These are phyloP conservation scores for Trichopria drosophilae DNA, from an alignment of 2,888 invertebrate species.

Conservation along the genomic window DNA sequence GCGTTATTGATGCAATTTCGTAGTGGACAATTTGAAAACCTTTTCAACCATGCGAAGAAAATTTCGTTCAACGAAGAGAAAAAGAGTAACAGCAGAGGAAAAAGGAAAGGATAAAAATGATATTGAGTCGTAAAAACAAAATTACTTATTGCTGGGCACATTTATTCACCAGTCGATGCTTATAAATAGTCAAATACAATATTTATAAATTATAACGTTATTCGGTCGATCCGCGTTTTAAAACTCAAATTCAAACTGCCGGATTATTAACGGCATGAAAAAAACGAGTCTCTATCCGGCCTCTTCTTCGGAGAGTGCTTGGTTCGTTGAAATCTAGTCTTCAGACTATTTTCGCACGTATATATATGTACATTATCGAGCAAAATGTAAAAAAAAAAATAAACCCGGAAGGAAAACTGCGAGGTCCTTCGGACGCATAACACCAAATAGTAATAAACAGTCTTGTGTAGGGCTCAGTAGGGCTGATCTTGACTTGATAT, in stretches of 20 bases:
- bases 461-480: constrained; percentile 50
- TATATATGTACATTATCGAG: constrained; percentile 34
- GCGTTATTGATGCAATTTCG: too few relatives aligned
- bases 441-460: constrained; percentile 52
- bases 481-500: constrained; percentile 33
- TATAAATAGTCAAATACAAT: constrained; percentile 48
- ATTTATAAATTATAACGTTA: constrained; percentile 36
- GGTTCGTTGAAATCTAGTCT: constrained; percentile 8
- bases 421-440: constrained; percentile 41
- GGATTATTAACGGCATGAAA: constrained; percentile 16
- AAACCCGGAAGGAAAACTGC: constrained; percentile 34
- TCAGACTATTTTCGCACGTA: constrained; percentile 23
- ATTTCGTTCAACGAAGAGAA: too few relatives aligned
- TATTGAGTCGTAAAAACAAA: too few relatives aligned
- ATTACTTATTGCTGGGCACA: constrained; percentile 47
- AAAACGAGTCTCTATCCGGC: too few relatives aligned
- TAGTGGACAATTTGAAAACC: too few relatives aligned
- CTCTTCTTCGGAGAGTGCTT: constrained; percentile 21
- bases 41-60: too few relatives aligned
- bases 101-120: too few relatives aligned
- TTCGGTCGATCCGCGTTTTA: constrained; percentile 32
- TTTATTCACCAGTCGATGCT: constrained; percentile 50
- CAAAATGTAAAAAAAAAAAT: constrained; percentile 35
- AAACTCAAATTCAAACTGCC: constrained; percentile 10
- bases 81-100: too few relatives aligned